phyloP scores from a whole-genome alignment of 2,888 invertebrate species.

The Barypeithes pellucidus region DNA sequence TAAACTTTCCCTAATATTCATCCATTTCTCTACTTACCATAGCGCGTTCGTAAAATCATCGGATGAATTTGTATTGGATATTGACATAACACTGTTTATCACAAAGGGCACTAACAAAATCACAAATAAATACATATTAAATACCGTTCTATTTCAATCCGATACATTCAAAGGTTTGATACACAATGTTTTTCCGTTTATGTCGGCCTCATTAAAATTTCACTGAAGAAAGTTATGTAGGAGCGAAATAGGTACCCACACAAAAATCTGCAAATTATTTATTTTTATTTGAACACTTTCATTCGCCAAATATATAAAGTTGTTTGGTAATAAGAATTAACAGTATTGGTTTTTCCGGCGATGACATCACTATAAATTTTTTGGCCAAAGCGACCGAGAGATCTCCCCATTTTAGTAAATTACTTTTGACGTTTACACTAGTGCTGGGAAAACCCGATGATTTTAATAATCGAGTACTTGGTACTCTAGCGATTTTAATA shows the following conservation, averaged over 20 bases:
- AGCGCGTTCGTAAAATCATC: neutral
- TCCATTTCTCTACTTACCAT: slow-evolving; percentile 21
- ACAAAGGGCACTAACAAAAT: slow-evolving; percentile 10
- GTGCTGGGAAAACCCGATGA: too few species aligned
- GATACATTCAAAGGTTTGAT: slow-evolving; percentile 23
- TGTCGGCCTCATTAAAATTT: slow-evolving; percentile 23
- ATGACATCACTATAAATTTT: slow-evolving; percentile 15
- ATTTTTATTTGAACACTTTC: slow-evolving; percentile 45
- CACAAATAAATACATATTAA: slow-evolving; percentile 24
- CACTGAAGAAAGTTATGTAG: slow-evolving; percentile 50
- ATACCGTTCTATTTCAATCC: neutral
- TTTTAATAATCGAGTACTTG: too few species aligned
- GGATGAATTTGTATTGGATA: slow-evolving; percentile 31
- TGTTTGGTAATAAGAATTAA: slow-evolving; percentile 1
- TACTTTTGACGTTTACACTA: too few species aligned
- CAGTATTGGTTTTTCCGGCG: slow-evolving; percentile 19
- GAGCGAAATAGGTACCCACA: slow-evolving; percentile 34
- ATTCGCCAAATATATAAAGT: slow-evolving; percentile 47
- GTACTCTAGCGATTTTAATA: too few species aligned
- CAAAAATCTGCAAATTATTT: slow-evolving; percentile 39
- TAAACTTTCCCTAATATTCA: neutral
- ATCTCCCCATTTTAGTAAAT: too few species aligned
- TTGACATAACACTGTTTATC: slow-evolving; percentile 15
- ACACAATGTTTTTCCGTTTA: slow-evolving; percentile 17
- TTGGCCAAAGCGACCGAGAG: too few species aligned